Conservation (phyloP, 1,140 invertebrate species). For the Macrobrachium rosenbergii region DNA sequence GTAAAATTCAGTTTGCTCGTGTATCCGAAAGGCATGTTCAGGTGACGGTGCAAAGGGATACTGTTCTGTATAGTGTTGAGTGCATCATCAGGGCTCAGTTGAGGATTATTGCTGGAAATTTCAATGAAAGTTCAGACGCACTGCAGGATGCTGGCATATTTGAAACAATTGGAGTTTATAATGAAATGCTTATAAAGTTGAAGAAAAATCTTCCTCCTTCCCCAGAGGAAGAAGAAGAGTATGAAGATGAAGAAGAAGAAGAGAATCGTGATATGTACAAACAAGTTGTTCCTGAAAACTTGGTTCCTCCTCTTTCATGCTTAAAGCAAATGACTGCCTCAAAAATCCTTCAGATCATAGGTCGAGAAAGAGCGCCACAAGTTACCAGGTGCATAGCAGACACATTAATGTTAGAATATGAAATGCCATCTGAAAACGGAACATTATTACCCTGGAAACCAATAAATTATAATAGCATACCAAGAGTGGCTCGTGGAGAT, state of each 20-base stretch:
- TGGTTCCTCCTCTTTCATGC: conserved; percentile 50
- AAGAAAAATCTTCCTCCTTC: conserved; percentile 48
- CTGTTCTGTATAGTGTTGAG: conserved; percentile 53
- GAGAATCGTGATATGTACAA: conserved; percentile 34
- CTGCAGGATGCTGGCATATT: conserved; percentile 55
- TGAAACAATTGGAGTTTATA: conserved; percentile 59
- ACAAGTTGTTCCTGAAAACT: conserved; percentile 57
- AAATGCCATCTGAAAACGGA: conserved; percentile 60
- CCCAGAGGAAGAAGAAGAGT: conserved; percentile 30
- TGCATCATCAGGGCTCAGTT: conserved; percentile 60
- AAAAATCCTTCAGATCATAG: conserved; percentile 62
- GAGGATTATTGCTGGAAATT: conserved; percentile 52
- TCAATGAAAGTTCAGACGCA: conserved; percentile 34
- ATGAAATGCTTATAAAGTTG: conserved; percentile 59
- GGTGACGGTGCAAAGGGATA: conserved; percentile 53
- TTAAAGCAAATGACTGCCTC: conserved; percentile 65
- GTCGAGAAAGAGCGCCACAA: conserved; percentile 50
- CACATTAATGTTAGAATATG: conserved; percentile 56
- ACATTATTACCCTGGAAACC: conserved; percentile 63
- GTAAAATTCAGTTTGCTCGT: conserved; percentile 43
- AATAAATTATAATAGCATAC: conserved; percentile 32
- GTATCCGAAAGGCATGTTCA: conserved; percentile 43
- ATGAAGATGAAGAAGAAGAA: conserved; percentile 41
- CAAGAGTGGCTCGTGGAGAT: conserved; percentile 39
- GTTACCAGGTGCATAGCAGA: conserved; percentile 61